A percentile compares a stretch with the other conserved stretches of the same genome.
These are phyloP conservation scores for Papilio dardanus DNA, from an alignment of 1,140 invertebrate genomes.

Conservation along the genomic window DNA sequence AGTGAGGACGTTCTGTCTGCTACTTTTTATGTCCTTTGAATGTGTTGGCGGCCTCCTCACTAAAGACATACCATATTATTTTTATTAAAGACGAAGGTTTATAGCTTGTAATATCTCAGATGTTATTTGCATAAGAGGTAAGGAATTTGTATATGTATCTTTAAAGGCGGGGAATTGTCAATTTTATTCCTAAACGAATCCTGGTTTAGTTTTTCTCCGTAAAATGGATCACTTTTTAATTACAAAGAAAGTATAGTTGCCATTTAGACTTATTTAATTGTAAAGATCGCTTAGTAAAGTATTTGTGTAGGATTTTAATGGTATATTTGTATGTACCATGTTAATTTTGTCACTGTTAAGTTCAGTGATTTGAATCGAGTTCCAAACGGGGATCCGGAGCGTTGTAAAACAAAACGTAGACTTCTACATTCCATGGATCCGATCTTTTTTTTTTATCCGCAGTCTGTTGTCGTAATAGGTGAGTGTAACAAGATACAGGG, in stretches of 20 bases:
- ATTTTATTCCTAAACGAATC: too few species aligned
- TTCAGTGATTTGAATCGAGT: slow-evolving; percentile 4
- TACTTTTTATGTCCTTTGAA: not conserved
- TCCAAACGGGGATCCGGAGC: not conserved
- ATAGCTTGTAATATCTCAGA: not conserved
- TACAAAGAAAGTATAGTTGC: too few species aligned
- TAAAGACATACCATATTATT: not conserved
- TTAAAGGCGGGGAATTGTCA: too few species aligned
- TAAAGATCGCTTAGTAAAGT: too few species aligned
- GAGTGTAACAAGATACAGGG: slow-evolving; percentile 66
- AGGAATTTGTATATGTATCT: too few species aligned
- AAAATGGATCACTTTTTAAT: too few species aligned
- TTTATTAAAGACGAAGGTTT: not conserved
- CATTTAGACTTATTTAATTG: too few species aligned
- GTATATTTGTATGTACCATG: too few species aligned
- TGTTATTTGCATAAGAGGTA: not conserved
- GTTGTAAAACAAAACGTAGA: slow-evolving; percentile 28
- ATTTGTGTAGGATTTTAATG: too few species aligned
- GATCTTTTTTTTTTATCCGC: slow-evolving; percentile 24
- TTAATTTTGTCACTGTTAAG: not conserved
- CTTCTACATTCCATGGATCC: slow-evolving; percentile 32
- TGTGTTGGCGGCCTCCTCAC: not conserved
- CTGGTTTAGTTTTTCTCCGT: too few species aligned
- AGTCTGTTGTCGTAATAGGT: slow-evolving; percentile 50
- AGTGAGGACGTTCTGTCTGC: not conserved